Conservation (phyloP, 2,797 vertebrate species). For the Manis pentadactyla region DNA sequence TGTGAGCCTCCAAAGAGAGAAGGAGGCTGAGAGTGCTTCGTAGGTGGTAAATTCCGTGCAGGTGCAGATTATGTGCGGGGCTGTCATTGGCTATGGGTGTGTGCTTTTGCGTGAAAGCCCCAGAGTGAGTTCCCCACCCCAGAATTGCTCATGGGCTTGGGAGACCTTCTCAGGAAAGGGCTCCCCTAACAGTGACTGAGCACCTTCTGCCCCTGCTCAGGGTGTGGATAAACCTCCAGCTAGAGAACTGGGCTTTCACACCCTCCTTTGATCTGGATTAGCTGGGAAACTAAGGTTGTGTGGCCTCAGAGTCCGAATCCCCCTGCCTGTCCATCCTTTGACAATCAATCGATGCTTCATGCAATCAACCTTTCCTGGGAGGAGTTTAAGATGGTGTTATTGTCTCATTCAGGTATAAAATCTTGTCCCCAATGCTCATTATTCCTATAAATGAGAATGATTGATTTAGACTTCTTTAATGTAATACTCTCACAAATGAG, state of each 20-base stretch:
- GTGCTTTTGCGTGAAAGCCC: neutral
- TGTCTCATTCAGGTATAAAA: slow-evolving; percentile 76
- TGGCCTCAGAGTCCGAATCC: neutral
- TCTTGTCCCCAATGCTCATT: slow-evolving; percentile 80
- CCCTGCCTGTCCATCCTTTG: neutral
- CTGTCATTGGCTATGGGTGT: too few species aligned
- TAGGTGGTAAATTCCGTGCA: rapidly evolving
- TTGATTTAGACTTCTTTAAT: slow-evolving; percentile 75
- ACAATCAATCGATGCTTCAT: slow-evolving; percentile 71
- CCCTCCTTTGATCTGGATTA: neutral
- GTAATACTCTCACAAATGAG: slow-evolving; percentile 81
- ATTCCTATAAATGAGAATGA: slow-evolving; percentile 75
- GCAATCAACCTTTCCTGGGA: slow-evolving; percentile 67
- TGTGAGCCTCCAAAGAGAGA: neutral
- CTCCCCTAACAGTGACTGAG: neutral
- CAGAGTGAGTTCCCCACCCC: neutral
- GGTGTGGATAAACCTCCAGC: neutral
- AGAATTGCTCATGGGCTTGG: neutral
- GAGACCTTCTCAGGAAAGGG: neutral
- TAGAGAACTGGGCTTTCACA: neutral
- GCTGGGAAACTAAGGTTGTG: neutral
- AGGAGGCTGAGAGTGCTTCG: neutral
- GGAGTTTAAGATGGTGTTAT: slow-evolving; percentile 72
- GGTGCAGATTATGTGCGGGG: rapidly evolving
- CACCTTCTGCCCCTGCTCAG: neutral